Base-by-base conservation (phyloP, 2,797 vertebrate species). In the Anomalospiza imberbis region DNA sequence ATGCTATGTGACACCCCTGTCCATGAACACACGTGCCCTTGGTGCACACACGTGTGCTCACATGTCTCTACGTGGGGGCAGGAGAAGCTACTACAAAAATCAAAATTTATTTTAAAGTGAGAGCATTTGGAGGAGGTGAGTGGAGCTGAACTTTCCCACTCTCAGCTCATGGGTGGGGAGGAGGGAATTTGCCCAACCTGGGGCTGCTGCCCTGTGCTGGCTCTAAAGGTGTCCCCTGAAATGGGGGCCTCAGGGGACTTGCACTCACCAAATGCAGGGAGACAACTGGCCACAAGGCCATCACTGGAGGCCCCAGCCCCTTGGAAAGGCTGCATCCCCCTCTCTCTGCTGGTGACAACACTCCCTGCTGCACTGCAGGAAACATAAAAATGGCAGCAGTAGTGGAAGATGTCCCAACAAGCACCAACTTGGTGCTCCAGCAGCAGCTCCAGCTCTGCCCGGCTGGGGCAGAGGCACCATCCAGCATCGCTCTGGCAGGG, bases 21-120 rank as follows among this genome's bases (percentile, higher is more conserved):
- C 62, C 75, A 6, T 2, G 26, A 42, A 17, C 29, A 45, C 17
- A 14, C 0, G 0, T 38, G n/a, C 13, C 7, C 18, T 2, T 5
- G n/a, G 36, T 40, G 68, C 57, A 50, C 79, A 85, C 15, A 1
- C 0, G 24, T 9, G 42, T 9, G 57, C 50, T 70, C 42, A 14
- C 6, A 0, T 34, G 10, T 14, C 34, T 2, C 2, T 45, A 11
- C 8, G 9, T 10, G 18, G 53, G 5, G 3, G 13, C 28, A 73
- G 67, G 50, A 81, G 34, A 60, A 60, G 17, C 21, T 45, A 12
- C 50, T 13, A 22, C 5, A 8, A 62, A 77, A 67, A 85, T 44
- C 5, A 38, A 31, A 13, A 38, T 19, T 68, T 67, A 20, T 82
- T 75, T 78, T 55, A 28, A 76, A 73, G 42, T 32, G 17, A 76